These are phyloP conservation scores for Balearica regulorum DNA, from an alignment of 2,797 vertebrate genomes.

Conservation along the genomic window DNA sequence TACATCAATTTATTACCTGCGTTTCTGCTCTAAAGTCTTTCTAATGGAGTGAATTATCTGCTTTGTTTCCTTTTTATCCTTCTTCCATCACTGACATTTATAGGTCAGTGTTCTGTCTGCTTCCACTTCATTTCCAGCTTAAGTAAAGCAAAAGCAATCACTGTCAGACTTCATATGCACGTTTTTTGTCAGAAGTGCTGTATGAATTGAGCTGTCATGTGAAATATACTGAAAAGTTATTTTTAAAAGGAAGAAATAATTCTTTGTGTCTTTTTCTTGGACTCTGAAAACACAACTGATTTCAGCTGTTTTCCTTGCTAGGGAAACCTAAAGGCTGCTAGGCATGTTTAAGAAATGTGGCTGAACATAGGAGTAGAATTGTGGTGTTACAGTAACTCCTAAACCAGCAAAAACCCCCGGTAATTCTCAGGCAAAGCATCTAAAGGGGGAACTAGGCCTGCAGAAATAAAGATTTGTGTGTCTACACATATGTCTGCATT, in stretches of 20 bases:
- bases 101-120: slow-evolving; percentile 10
- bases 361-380: neutral
- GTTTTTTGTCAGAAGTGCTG: neutral
- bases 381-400: neutral
- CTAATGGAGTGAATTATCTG: neutral
- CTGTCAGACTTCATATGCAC: neutral
- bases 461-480: neutral
- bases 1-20: neutral
- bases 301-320: neutral
- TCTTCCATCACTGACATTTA: neutral
- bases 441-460: neutral
- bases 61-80: neutral
- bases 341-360: neutral
- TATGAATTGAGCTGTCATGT: neutral
- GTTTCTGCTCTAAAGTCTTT: neutral
- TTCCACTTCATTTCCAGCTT: neutral
- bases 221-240: neutral
- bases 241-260: neutral
- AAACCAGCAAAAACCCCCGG: neutral
- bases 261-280: neutral
- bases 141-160: neutral
- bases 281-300: neutral
- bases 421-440: neutral
- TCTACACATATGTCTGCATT: neutral
- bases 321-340: neutral